phyloP scores from a whole-genome alignment of 2,888 invertebrate genomes.

The Lasioglossum villosulum region DNA sequence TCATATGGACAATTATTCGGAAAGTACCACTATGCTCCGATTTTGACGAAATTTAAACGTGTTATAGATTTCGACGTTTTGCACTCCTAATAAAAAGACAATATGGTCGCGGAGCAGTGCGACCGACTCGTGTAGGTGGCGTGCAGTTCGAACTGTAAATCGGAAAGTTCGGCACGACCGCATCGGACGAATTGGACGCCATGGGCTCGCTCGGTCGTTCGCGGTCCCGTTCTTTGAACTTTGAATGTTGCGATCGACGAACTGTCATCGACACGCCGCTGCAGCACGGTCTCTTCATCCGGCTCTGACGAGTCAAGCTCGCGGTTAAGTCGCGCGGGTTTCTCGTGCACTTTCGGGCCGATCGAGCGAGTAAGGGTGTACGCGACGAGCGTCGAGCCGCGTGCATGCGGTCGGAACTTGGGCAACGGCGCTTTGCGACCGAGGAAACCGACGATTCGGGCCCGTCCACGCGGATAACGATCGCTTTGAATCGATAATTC shows the following conservation, averaged over 20 bases:
- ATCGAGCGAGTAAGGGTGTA: conserved; percentile 1
- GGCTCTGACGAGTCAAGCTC: not conserved
- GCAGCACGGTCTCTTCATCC: not conserved
- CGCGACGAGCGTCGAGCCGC: conserved; percentile 2
- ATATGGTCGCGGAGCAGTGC: too few species aligned
- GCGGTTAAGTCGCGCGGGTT: not conserved
- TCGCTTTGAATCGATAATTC: conserved; percentile 72
- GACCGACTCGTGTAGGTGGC: too few species aligned
- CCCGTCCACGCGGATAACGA: conserved; percentile 65
- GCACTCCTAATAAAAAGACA: too few species aligned
- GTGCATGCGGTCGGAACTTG: conserved; percentile 46
- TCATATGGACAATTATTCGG: too few species aligned
- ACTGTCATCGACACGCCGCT: conserved; percentile 12
- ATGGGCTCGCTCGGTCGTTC: not conserved
- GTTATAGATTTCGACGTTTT: too few species aligned
- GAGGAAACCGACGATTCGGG: conserved; percentile 53
- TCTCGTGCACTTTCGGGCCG: conserved; percentile 14
- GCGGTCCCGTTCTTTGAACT: not conserved
- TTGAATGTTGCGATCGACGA: not conserved
- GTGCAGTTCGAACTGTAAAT: not conserved
- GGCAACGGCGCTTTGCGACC: conserved; percentile 56
- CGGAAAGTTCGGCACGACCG: not conserved
- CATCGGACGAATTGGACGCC: conserved; percentile 6
- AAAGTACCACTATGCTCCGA: too few species aligned
- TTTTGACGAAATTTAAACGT: too few species aligned